A percentile compares a stretch with the other conserved stretches of the same genome.
Evolutionary conservation across 2,888 invertebrate species (phyloP).

Genomic region (Heliconius cydno): DNA sequence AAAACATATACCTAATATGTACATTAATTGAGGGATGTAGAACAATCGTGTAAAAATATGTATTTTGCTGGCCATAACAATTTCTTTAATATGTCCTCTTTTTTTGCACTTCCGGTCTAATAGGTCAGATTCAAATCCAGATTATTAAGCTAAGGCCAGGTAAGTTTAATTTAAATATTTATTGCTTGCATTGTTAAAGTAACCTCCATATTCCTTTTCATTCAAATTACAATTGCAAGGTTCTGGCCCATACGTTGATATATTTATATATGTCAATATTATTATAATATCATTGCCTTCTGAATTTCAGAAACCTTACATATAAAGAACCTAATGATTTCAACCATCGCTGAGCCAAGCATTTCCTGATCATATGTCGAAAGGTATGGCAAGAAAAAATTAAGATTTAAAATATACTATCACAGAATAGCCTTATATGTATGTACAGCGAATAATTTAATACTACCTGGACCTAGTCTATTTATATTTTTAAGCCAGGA

Average conservation of each 20-base stretch:
- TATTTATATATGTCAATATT: slow-evolving; percentile 2
- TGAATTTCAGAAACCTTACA: background rate
- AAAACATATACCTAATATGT: background rate
- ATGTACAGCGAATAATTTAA: no score
- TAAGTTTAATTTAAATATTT: slow-evolving; percentile 12
- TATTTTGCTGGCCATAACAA: background rate
- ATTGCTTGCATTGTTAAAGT: slow-evolving; percentile 11
- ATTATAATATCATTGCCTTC: background rate
- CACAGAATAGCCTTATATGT: background rate
- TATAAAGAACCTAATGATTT: no score
- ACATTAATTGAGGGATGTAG: background rate
- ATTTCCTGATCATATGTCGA: no score
- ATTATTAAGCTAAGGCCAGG: slow-evolving; percentile 11
- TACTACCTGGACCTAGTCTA: no score
- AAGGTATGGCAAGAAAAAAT: background rate
- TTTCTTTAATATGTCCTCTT: background rate
- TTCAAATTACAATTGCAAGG: background rate
- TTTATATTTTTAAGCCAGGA: no score
- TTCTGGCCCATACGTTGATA: background rate
- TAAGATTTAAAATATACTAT: no score
- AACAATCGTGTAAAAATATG: background rate
- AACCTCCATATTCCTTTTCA: background rate
- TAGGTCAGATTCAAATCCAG: background rate
- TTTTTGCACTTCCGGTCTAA: background rate
- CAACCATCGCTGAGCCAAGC: no score